phyloP scores from a whole-genome alignment of 2,888 invertebrate species.

The Mythimna pallens region DNA sequence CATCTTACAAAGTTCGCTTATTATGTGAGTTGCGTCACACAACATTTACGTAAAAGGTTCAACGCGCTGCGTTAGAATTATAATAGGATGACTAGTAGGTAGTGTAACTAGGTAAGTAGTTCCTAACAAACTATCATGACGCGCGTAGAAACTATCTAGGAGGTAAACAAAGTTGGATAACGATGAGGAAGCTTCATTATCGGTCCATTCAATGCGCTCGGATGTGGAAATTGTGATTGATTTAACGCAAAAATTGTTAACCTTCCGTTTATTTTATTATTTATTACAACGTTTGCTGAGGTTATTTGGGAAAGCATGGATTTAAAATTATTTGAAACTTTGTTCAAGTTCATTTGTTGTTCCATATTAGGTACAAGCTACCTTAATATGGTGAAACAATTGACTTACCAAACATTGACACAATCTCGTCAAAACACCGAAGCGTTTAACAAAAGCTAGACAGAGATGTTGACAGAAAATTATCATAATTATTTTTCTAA shows the following conservation, averaged over 20 bases:
- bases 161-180: conserved; percentile 61
- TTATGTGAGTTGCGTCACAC: conserved; percentile 52
- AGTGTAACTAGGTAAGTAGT: conserved; percentile 64
- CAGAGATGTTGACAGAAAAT: conserved; percentile 57
- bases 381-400: conserved; percentile 2
- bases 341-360: conserved; percentile 19
- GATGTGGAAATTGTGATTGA: conserved; percentile 52
- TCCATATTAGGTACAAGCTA: conserved; percentile 15
- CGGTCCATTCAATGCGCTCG: conserved; percentile 33
- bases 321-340: conserved; percentile 42
- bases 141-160: conserved; percentile 37
- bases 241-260: conserved; percentile 45
- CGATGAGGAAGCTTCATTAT: conserved; percentile 39
- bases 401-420: conserved; percentile 16
- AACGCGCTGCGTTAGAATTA: conserved; percentile 69
- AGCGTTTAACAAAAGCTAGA: conserved; percentile 25
- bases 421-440: conserved; percentile 21
- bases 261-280: conserved; percentile 25
- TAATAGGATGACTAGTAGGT: conserved; percentile 68
- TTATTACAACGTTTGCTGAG: conserved; percentile 21
- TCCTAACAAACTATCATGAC: conserved; percentile 61
- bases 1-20: conserved; percentile 23
- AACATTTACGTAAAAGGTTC: conserved; percentile 66
- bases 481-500: conserved; percentile 55
- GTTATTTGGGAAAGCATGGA: conserved; percentile 20